phyloP scores from a whole-genome alignment of 2,888 invertebrate species.

The Apodemia zela region DNA sequence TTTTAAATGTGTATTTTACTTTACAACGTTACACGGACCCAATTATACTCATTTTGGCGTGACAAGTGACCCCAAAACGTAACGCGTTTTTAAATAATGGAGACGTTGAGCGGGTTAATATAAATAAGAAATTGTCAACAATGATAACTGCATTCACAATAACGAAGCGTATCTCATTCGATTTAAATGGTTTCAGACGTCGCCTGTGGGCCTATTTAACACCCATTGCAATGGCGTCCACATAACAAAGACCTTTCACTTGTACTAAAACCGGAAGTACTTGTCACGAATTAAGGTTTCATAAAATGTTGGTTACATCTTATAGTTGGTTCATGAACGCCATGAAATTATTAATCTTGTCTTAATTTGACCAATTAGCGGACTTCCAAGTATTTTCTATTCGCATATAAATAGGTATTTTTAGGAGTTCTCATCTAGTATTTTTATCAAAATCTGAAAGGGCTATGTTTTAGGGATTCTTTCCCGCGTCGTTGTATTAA shows the following conservation, averaged over 20 bases:
- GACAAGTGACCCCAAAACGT: constrained; percentile 9
- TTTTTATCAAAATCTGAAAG: too few species aligned
- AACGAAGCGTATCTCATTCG: constrained; percentile 76
- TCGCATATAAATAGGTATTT: not conserved
- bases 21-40: not conserved
- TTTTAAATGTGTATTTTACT: not conserved
- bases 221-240: constrained; percentile 39
- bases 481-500: too few species aligned
- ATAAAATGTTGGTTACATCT: not conserved
- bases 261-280: not conserved
- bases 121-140: constrained; percentile 50
- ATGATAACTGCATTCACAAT: constrained; percentile 59
- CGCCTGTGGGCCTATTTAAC: constrained; percentile 64
- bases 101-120: constrained; percentile 28
- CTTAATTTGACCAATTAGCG: constrained; percentile 69
- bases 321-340: constrained; percentile 43
- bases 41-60: constrained; percentile 1
- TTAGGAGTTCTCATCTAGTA: too few species aligned
- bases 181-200: constrained; percentile 55
- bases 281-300: constrained; percentile 8
- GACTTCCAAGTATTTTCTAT: constrained; percentile 35
- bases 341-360: constrained; percentile 65
- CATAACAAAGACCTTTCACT: constrained; percentile 33
- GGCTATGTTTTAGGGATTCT: too few species aligned
- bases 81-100: constrained; percentile 30